Evolutionary conservation across 2,888 invertebrate genomes (phyloP).

Genomic region (Eilema depressum): DNA sequence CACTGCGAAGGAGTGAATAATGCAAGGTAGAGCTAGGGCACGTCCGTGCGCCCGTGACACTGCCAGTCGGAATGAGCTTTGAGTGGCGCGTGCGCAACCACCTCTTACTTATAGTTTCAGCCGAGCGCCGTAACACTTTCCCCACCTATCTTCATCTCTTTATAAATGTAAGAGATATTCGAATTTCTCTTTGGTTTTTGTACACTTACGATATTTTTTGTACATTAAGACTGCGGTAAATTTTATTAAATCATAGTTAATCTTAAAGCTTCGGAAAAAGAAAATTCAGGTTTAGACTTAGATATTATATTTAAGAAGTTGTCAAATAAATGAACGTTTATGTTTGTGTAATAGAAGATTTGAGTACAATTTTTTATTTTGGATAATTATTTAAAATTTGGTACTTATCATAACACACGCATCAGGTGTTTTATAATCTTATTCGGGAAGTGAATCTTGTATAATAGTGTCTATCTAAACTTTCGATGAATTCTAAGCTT

Average conservation of each 20-base stretch:
- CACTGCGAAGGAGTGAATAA: constrained; percentile 35
- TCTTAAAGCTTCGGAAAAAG: not conserved
- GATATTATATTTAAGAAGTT: not conserved
- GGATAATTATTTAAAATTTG: no score
- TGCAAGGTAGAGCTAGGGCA: constrained; percentile 34
- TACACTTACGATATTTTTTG: constrained; percentile 25
- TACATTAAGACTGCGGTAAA: not conserved
- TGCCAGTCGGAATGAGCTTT: constrained; percentile 67
- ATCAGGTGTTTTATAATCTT: no score
- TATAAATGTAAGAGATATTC: constrained; percentile 50
- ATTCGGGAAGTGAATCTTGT: no score
- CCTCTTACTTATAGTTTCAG: constrained; percentile 83
- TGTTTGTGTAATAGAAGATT: no score
- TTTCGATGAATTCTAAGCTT: no score
- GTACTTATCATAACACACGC: no score
- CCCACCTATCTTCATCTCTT: constrained; percentile 74
- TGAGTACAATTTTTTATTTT: no score
- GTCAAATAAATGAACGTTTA: no score
- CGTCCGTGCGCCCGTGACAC: constrained; percentile 59
- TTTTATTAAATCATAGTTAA: not conserved
- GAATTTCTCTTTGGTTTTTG: constrained; percentile 63
- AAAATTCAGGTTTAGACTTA: not conserved
- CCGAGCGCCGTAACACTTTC: constrained; percentile 76
- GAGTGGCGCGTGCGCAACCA: constrained; percentile 64
- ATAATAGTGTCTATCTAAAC: no score